phyloP scores from a whole-genome alignment of 1,140 invertebrate genomes.

The Carposina sasakii region DNA sequence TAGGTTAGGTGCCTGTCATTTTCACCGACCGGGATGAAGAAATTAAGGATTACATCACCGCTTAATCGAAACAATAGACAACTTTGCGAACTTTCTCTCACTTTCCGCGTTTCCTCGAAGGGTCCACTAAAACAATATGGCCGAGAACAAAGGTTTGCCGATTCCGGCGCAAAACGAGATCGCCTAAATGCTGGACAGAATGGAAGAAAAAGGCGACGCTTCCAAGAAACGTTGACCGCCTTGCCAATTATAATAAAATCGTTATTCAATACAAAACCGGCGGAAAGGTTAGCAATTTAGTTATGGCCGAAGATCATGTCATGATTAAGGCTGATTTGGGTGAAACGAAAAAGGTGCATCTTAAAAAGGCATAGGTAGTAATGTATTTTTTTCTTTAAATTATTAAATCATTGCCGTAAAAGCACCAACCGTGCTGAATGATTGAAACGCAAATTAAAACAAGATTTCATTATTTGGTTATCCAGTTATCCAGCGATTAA shows the following conservation, averaged over 20 bases:
- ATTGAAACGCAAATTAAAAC: too few relatives aligned
- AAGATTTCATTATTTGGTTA: too few relatives aligned
- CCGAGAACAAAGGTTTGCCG: conserved; percentile 55
- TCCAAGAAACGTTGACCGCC: conserved; percentile 61
- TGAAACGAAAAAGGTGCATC: too few relatives aligned
- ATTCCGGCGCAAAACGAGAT: conserved; percentile 58
- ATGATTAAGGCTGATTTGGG: too few relatives aligned
- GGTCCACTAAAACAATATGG: conserved; percentile 53
- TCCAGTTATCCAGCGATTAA: too few relatives aligned
- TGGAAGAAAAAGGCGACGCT: conserved; percentile 49
- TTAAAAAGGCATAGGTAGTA: too few relatives aligned
- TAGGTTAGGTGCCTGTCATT: too few relatives aligned
- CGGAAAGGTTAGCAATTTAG: conserved; percentile 49
- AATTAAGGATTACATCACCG: conserved; percentile 8
- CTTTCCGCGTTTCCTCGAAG: conserved; percentile 37
- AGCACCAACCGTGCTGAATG: too few relatives aligned
- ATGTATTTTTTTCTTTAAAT: too few relatives aligned
- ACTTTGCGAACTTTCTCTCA: conserved; percentile 32
- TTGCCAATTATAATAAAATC: conserved; percentile 66
- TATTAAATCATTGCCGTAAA: too few relatives aligned
- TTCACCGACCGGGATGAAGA: too few relatives aligned
- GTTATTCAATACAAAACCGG: conserved; percentile 57
- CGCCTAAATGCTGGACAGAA: conserved; percentile 53
- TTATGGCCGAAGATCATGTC: conserved; percentile 7
- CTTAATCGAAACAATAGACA: conserved; percentile 27